Evolutionary conservation across 2,888 invertebrate species (phyloP).

Genomic region (Dryococelus australis): DNA sequence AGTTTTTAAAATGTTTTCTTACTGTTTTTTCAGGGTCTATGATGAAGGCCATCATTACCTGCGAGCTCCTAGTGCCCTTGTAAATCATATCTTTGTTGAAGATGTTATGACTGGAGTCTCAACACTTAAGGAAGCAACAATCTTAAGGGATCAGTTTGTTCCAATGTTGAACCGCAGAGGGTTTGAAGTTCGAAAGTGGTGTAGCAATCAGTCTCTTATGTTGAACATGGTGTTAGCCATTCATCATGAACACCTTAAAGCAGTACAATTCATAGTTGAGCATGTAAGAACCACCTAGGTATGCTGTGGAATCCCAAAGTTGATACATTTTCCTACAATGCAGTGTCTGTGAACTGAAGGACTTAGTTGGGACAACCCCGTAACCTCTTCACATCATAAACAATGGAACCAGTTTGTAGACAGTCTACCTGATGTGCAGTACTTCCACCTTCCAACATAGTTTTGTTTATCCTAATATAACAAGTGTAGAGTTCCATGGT

Average conservation of each 20-base stretch:
- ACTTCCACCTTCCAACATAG: neutral
- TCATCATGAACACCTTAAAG: neutral
- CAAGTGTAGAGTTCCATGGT: neutral
- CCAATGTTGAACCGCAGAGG: too few species aligned
- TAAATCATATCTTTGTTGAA: too few species aligned
- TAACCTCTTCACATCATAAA: neutral
- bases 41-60: too few species aligned
- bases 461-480: neutral
- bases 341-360: neutral
- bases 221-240: neutral
- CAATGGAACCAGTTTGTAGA: neutral
- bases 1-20: too few species aligned
- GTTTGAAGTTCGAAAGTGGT: too few species aligned
- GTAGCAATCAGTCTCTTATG: neutral
- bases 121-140: too few species aligned
- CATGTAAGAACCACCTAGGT: neutral
- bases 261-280: neutral
- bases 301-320: neutral
- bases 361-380: neutral
- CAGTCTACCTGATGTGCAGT: neutral
- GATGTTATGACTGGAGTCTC: too few species aligned
- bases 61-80: too few species aligned
- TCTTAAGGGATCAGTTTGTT: too few species aligned
- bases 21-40: too few species aligned
- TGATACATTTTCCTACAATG: neutral